Conservation (phyloP, 2,888 invertebrate genomes). For the Drosophila paucipuncta region DNA sequence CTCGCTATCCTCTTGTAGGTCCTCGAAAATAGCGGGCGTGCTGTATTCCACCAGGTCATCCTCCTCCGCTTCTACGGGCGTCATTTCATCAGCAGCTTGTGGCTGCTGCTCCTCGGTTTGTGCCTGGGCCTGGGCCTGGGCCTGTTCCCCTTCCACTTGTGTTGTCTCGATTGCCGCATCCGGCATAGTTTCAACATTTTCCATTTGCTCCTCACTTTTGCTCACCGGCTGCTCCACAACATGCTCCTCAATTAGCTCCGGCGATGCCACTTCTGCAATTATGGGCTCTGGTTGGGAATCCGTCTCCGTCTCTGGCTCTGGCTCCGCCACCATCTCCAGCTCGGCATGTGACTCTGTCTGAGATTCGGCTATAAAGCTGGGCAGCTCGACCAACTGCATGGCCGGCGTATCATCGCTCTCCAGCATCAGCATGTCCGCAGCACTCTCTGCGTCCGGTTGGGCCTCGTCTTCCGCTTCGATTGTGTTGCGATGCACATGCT, state of each 20-base stretch:
- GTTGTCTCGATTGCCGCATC: slow-evolving; percentile 53
- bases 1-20: slow-evolving; percentile 14
- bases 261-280: slow-evolving; percentile 26
- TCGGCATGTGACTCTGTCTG: slow-evolving; percentile 26
- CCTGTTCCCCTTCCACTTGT: slow-evolving; percentile 2
- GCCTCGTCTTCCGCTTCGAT: slow-evolving; percentile 48
- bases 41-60: slow-evolving; percentile 17
- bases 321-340: slow-evolving; percentile 14
- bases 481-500: slow-evolving; percentile 66
- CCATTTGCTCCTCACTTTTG: slow-evolving; percentile 64
- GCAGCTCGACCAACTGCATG: slow-evolving; percentile 70
- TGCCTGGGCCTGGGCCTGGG: slow-evolving; percentile 1
- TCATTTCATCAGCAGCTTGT: slow-evolving; percentile 12
- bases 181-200: slow-evolving; percentile 41
- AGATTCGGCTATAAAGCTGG: slow-evolving; percentile 49
- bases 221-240: slow-evolving; percentile 58
- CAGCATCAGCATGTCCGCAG: slow-evolving; percentile 81
- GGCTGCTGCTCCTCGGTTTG: slow-evolving; percentile 12
- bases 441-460: slow-evolving; percentile 36
- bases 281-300: slow-evolving; percentile 16
- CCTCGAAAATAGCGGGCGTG: slow-evolving; percentile 9
- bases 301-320: slow-evolving; percentile 19
- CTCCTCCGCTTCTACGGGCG: not conserved
- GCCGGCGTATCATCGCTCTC: slow-evolving; percentile 77
- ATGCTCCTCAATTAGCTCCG: slow-evolving; percentile 61